Conservation (phyloP, 2,113 vertebrate species). For the Onychostoma macrolepis region DNA sequence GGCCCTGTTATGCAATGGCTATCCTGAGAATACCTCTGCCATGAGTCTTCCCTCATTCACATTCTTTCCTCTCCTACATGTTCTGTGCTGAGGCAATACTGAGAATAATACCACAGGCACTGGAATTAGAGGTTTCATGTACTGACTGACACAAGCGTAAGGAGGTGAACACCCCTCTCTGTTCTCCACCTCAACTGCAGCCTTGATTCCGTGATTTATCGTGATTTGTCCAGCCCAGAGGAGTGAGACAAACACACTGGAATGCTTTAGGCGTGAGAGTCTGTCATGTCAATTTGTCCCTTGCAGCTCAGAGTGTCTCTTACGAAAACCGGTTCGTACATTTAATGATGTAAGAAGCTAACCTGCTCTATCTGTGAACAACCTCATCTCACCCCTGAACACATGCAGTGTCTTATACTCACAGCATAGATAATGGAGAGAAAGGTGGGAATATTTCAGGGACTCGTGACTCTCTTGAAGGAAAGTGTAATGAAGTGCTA, state of each 20-base stretch:
- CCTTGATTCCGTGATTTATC: not conserved
- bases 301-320: not conserved
- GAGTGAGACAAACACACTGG: not conserved
- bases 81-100: not conserved
- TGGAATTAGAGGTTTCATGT: not conserved
- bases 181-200: not conserved
- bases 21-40: no score
- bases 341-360: not conserved
- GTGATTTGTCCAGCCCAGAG: not conserved
- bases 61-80: not conserved
- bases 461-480: not conserved
- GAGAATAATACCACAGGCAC: not conserved
- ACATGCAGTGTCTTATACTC: not conserved
- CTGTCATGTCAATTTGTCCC: not conserved
- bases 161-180: not conserved
- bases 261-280: not conserved
- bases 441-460: not conserved
- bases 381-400: not conserved
- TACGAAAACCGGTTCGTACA: not conserved
- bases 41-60: not conserved
- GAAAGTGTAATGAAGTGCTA: not conserved
- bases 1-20: no score
- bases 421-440: not conserved
- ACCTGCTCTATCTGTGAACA: not conserved
- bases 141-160: not conserved